Percentiles rank a stretch among this genome's conserved stretches.
These are phyloP conservation scores for Nipponacmea schrenckii DNA, from an alignment of 2,888 invertebrate genomes.

Conservation along the genomic window DNA sequence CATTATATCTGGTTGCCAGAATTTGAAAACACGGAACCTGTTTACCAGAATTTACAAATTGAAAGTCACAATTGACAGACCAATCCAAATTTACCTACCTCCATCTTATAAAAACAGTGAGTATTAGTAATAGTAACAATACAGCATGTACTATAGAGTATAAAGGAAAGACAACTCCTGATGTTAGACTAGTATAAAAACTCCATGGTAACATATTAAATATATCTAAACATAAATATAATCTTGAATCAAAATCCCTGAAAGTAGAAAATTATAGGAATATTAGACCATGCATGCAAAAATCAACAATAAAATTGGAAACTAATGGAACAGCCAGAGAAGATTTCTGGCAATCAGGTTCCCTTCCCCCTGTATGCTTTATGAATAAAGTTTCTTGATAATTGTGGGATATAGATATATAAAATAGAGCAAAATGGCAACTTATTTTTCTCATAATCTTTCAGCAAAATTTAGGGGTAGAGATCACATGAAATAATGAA, in stretches of 20 bases:
- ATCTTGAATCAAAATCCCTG: slow-evolving; percentile 69
- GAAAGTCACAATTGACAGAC: slow-evolving; percentile 1
- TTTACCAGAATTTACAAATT: too few relatives aligned
- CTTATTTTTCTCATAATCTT: too few relatives aligned
- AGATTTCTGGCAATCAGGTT: too few relatives aligned
- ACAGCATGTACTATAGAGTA: slow-evolving; percentile 54
- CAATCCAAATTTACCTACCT: slow-evolving; percentile 36
- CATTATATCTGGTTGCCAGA: too few relatives aligned
- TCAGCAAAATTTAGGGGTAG: too few relatives aligned
- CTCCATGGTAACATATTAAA: slow-evolving; percentile 66
- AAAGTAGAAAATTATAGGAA: slow-evolving; percentile 24
- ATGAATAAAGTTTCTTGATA: too few relatives aligned
- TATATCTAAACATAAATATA: slow-evolving; percentile 69
- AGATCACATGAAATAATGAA: too few relatives aligned
- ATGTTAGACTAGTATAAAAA: slow-evolving; percentile 60
- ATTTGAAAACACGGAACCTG: too few relatives aligned
- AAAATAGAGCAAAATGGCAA: too few relatives aligned
- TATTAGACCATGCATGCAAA: not conserved
- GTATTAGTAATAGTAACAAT: slow-evolving; percentile 43
- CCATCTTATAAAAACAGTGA: slow-evolving; percentile 55
- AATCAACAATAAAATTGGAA: not conserved
- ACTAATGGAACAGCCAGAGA: too few relatives aligned
- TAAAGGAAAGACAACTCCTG: slow-evolving; percentile 63
- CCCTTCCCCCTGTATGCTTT: too few relatives aligned
- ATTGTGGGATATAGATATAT: too few relatives aligned